Evolutionary conservation across 2,888 invertebrate species (phyloP).

Genomic region (Corbicula japonica): DNA sequence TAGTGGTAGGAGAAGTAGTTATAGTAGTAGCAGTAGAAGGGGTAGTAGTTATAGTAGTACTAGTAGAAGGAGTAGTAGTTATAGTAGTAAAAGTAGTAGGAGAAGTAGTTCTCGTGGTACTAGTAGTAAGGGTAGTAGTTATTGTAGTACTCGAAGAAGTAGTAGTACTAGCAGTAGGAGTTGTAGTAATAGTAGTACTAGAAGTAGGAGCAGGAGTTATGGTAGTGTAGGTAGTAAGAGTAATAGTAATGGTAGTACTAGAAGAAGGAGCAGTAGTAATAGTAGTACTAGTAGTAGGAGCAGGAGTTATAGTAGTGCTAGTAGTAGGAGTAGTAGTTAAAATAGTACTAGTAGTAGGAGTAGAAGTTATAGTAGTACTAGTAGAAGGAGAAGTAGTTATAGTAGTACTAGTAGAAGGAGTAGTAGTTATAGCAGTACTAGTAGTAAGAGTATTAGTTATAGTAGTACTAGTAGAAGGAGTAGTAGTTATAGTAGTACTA

Average conservation of each 20-base stretch:
- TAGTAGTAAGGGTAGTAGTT: too few species aligned
- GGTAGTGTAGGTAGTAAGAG: too few species aligned
- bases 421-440: slow-evolving; percentile 19
- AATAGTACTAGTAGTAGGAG: background rate
- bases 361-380: background rate
- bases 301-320: background rate
- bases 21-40: too few species aligned
- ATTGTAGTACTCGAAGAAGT: too few species aligned
- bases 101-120: too few species aligned
- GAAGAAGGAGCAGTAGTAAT: background rate
- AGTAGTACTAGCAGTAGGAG: background rate
- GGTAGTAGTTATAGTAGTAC: too few species aligned
- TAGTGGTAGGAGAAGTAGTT: background rate
- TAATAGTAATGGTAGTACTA: slow-evolving; percentile 4
- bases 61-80: too few species aligned
- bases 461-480: slow-evolving; percentile 27
- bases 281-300: background rate
- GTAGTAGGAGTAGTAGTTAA: background rate
- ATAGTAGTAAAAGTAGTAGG: background rate
- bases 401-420: background rate
- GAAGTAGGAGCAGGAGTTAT: too few species aligned
- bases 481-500: slow-evolving; percentile 24
- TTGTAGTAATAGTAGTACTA: too few species aligned
- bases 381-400: background rate
- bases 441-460: slow-evolving; percentile 18